phyloP scores from a whole-genome alignment of 2,113 vertebrate species.

The Toxostoma redivivum region DNA sequence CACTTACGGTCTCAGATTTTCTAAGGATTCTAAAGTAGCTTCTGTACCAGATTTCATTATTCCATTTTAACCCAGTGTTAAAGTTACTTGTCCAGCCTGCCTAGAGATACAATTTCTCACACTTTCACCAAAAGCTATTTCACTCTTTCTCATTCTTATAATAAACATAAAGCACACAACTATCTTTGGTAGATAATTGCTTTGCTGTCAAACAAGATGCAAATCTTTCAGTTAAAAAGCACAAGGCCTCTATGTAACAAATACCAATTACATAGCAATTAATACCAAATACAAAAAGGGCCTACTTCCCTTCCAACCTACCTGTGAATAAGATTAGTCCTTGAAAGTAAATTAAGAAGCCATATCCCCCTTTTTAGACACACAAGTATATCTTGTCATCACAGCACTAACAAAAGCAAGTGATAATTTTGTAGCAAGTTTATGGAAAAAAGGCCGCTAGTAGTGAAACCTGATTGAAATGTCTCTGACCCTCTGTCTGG shows the following conservation, averaged over 20 bases:
- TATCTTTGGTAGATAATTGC: background rate
- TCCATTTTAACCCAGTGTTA: background rate
- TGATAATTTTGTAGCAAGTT: background rate
- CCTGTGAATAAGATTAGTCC: background rate
- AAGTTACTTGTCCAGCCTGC: background rate
- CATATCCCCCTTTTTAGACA: background rate
- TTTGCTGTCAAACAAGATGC: background rate
- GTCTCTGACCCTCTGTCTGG: background rate
- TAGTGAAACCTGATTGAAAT: background rate
- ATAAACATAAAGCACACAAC: background rate
- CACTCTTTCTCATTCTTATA: background rate
- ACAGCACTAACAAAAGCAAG: background rate
- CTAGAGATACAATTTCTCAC: background rate
- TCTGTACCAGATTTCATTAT: background rate
- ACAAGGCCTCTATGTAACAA: background rate
- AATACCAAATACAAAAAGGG: background rate
- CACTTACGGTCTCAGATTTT: background rate
- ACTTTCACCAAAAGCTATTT: background rate
- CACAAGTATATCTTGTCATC: background rate
- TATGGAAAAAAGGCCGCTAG: background rate
- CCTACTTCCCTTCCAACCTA: background rate
- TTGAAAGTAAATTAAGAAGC: background rate
- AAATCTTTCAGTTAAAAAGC: background rate
- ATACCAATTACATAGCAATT: background rate
- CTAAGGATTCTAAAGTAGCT: background rate